phyloP scores from a whole-genome alignment of 2,888 invertebrate genomes.

The Geotrupes spiniger region DNA sequence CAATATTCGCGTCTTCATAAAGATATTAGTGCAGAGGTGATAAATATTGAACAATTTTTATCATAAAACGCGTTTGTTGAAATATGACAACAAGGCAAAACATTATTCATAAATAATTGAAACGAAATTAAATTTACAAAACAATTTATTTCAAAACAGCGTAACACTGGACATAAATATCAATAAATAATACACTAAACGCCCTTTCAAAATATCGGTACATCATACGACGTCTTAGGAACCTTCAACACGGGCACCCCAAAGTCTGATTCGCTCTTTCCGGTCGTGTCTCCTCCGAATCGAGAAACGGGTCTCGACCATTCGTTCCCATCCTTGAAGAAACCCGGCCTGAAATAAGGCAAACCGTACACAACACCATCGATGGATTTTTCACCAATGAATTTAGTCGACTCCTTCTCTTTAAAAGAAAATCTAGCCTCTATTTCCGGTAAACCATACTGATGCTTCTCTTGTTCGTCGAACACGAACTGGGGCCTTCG shows the following conservation, averaged over 20 bases:
- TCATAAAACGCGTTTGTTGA: too few species aligned
- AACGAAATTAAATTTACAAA: background rate
- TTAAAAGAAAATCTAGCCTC: too few species aligned
- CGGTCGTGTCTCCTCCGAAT: background rate
- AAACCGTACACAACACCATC: background rate
- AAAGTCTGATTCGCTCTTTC: conserved; percentile 1
- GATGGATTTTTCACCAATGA: too few species aligned
- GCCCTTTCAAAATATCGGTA: conserved; percentile 3
- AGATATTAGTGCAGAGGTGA: too few species aligned
- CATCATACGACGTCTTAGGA: conserved; percentile 8
- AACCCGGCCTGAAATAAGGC: background rate
- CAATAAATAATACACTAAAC: conserved; percentile 2
- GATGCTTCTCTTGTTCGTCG: too few species aligned
- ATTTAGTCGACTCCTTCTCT: too few species aligned
- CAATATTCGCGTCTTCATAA: too few species aligned
- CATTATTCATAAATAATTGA: background rate
- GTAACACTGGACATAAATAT: background rate
- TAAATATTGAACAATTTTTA: too few species aligned
- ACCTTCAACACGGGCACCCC: conserved; percentile 8
- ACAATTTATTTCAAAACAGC: background rate
- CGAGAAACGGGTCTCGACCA: background rate
- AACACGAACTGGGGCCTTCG: too few species aligned
- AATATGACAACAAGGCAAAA: too few species aligned
- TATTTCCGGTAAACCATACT: too few species aligned
- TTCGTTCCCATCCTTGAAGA: background rate